Evolutionary conservation across 1,140 invertebrate genomes (phyloP).

Genomic region (Halotydeus destructor): DNA sequence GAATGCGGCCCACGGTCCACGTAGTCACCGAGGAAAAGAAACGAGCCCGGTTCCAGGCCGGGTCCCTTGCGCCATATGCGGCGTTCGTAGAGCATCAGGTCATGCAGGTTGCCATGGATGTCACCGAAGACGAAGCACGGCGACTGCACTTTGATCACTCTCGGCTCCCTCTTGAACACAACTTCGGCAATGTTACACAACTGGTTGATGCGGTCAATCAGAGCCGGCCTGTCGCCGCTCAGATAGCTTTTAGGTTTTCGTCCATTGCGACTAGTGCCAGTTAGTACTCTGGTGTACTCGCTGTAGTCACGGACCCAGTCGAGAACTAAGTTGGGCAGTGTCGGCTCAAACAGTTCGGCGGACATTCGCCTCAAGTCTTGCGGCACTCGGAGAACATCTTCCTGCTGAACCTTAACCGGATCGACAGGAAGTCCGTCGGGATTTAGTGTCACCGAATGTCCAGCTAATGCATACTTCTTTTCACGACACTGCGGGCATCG

Average conservation of each 20-base stretch:
- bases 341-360: no score
- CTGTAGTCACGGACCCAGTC: neutral
- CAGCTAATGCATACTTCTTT: no score
- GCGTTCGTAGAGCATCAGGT: conserved; percentile 37
- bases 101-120: conserved; percentile 37
- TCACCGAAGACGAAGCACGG: conserved; percentile 21
- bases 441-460: no score
- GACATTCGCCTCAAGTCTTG: no score
- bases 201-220: conserved; percentile 7
- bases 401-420: no score
- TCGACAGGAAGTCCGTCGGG: no score
- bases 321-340: neutral
- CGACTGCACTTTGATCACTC: conserved; percentile 6
- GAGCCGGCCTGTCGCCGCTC: neutral
- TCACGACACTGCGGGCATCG: no score
- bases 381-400: no score
- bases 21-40: conserved; percentile 42
- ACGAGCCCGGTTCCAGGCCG: conserved; percentile 31
- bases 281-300: neutral
- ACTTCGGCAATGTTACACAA: conserved; percentile 1
- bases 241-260: neutral
- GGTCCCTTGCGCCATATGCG: conserved; percentile 36
- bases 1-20: conserved; percentile 32
- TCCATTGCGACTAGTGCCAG: neutral
- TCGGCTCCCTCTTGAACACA: conserved; percentile 1